Percentiles rank a stretch among this genome's conserved stretches.
Evolutionary conservation across 2,888 invertebrate species (phyloP).

Genomic region (Eristalis pertinax): DNA sequence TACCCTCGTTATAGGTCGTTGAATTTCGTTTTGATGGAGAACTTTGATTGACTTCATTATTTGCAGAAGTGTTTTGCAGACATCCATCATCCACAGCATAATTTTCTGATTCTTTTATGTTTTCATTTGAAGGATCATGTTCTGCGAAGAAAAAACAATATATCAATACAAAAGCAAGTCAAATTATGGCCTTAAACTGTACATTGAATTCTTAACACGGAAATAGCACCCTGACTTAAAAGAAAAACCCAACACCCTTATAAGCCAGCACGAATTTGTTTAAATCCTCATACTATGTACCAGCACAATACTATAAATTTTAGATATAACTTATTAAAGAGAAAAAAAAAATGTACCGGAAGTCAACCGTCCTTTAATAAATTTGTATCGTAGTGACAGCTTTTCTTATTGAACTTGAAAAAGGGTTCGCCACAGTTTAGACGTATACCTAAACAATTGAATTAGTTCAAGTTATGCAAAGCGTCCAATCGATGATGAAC

Average conservation of each 20-base stretch:
- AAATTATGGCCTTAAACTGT: neutral
- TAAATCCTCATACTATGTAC: too few species aligned
- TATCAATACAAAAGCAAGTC: neutral
- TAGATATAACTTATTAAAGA: too few species aligned
- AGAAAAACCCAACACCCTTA: too few species aligned
- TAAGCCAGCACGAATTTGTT: too few species aligned
- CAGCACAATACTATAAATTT: too few species aligned
- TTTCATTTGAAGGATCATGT: conserved; percentile 43
- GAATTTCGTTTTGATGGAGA: conserved; percentile 69
- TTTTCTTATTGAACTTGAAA: conserved; percentile 38
- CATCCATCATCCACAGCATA: conserved; percentile 50
- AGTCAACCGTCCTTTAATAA: too few species aligned
- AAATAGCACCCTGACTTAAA: too few species aligned
- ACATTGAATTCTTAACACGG: neutral
- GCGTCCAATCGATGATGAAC: neutral
- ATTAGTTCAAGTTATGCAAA: conserved; percentile 29
- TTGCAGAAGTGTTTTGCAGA: conserved; percentile 45
- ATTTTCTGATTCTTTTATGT: conserved; percentile 27
- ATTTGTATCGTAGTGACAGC: neutral
- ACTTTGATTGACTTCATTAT: conserved; percentile 64
- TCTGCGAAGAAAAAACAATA: conserved; percentile 25
- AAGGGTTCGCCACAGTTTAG: neutral
- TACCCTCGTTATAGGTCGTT: conserved; percentile 35
- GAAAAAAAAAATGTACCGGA: neutral
- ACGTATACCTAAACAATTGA: conserved; percentile 21